Evolutionary conservation across 1,140 invertebrate species (phyloP), one percentile per base, ranked within the genome.

Genomic region (Eufriesea mexicana): DNA sequence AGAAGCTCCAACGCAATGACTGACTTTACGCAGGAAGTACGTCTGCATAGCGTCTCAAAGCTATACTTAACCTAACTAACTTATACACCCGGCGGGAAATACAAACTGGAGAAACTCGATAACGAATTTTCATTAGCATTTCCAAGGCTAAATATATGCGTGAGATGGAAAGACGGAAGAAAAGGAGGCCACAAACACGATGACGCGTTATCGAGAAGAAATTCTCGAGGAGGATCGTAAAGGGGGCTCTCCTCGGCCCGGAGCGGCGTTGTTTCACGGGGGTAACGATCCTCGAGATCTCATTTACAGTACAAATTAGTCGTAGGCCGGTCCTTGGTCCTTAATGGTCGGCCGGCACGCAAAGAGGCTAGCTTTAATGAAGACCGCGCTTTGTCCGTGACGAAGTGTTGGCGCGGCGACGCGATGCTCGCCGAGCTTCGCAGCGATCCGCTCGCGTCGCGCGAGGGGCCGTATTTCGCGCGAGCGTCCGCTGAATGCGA

Each of bases 291-390:
- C 86, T 72, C 86, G 86, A 90, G 92, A 93, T 93, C 92, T 93
- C 93, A 93, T 94, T 94, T 93, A 91, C 92, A 88, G 92, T 93
- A 93, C 92, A 93, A 94, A 93, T 94, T 94, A 93, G 92, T 93
- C 89, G 92, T 92, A 92, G 91, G 89, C 86, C 89, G 91, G 89
- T 90, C 90, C 87, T 84, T 73, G 78, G 89, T 80, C 83, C 87
- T 91, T 92, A 93, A 94, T 93, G 92, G 91, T 86, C 86, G 79
- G 84, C 68, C 83, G 90, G 85, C 93, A 93, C 93, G 93, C 93
- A 92, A 93, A 91, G 90, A 91, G 91, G 89, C 91, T 91, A 89
- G 89, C 90, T 93, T 93, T 93, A 93, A 93, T 92, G 92, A 94
- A 94, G 92, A 93, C 91, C 89, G 91, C 89, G 92, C 91, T 90